Conservation (phyloP, 2,797 vertebrate species). For the Cyprinella venusta region DNA sequence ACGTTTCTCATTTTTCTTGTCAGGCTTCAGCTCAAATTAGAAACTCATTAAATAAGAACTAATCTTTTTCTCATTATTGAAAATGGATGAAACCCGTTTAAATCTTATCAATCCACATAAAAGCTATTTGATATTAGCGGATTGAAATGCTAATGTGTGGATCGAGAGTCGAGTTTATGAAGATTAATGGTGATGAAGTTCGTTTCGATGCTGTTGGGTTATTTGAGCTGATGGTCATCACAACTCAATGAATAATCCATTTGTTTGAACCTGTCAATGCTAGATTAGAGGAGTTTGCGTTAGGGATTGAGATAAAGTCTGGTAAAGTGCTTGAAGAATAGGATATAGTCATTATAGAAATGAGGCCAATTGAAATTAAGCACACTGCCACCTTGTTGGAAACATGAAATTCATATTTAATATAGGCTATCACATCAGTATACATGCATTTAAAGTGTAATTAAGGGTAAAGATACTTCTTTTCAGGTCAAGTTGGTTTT, state of each 20-base stretch:
- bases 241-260: conserved; percentile 22
- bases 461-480: background rate
- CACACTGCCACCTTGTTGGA: background rate
- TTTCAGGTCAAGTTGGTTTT: background rate
- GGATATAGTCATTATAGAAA: conserved; percentile 6
- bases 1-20: background rate
- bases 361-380: conserved; percentile 11
- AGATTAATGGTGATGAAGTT: conserved; percentile 74
- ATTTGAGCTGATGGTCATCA: background rate
- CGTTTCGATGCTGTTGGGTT: conserved; percentile 60
- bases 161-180: conserved; percentile 59
- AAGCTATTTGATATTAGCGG: conserved; percentile 35
- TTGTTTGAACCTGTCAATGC: conserved; percentile 46
- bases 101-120: conserved; percentile 55
- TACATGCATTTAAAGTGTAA: background rate
- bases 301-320: conserved; percentile 35
- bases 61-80: background rate
- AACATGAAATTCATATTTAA: background rate
- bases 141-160: conserved; percentile 50
- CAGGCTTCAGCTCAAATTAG: background rate
- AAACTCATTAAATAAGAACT: background rate
- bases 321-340: background rate
- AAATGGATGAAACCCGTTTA: conserved; percentile 45
- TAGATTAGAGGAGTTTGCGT: conserved; percentile 49
- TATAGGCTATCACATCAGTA: background rate